Percentiles rank a stretch among this genome's conserved stretches.
phyloP scores from a whole-genome alignment of 35 echinoderm and acorn worm species.

The Lytechinus variegatus region DNA sequence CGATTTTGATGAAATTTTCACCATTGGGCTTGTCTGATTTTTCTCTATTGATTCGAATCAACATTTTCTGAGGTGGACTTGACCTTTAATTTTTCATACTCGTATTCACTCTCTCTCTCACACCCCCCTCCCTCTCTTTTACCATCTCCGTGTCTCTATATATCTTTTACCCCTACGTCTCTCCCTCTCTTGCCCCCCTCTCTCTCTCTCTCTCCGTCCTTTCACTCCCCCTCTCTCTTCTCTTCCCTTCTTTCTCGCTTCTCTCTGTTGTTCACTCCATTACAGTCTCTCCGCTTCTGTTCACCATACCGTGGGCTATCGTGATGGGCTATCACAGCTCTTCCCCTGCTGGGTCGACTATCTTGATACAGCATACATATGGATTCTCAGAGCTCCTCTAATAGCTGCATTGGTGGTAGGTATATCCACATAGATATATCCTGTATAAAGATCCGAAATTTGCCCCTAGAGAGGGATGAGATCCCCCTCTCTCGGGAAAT shows the following conservation, averaged over 20 bases:
- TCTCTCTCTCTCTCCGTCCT: neutral
- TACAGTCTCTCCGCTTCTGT: slow-evolving; percentile 73
- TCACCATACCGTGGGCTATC: slow-evolving; percentile 66
- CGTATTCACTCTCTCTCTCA: neutral
- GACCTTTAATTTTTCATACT: neutral
- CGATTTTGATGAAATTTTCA: no score
- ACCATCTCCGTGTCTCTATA: neutral
- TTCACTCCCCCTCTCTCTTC: neutral
- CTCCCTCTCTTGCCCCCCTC: no score
- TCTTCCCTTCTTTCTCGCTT: neutral
- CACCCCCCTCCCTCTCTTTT: neutral
- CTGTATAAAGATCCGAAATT: neutral
- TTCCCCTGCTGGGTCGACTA: slow-evolving; percentile 63
- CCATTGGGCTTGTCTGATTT: no score
- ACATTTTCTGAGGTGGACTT: no score
- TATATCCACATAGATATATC: neutral
- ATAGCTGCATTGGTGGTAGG: slow-evolving; percentile 73
- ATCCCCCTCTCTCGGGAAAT: no score
- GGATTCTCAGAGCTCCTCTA: slow-evolving; percentile 70
- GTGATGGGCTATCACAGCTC: slow-evolving; percentile 59
- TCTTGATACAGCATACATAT: slow-evolving; percentile 61
- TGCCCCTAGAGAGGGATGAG: no score
- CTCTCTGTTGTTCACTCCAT: neutral
- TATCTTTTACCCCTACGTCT: neutral
- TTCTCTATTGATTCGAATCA: no score